Conservation (phyloP, 2,113 vertebrate species). For the Hepsetus odoe region DNA sequence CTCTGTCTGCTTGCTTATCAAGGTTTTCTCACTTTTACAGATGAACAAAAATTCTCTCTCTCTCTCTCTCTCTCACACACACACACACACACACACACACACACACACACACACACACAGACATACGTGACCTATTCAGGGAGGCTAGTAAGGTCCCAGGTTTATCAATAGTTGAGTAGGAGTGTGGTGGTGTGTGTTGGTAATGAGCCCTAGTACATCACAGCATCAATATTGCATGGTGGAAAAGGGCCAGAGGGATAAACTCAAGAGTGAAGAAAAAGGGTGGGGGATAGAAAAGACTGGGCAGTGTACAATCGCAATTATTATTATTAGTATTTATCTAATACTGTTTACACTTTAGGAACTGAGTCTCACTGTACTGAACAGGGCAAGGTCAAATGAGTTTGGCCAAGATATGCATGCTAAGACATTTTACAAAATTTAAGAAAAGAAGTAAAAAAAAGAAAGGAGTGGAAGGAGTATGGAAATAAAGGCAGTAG, state of each 20-base stretch:
- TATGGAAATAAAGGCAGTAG: not conserved
- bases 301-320: not conserved
- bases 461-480: not conserved
- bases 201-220: conserved; percentile 74
- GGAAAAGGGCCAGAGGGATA: conserved; percentile 50
- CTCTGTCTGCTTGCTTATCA: no score
- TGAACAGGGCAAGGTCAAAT: not conserved
- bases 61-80: not conserved
- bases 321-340: not conserved
- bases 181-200: conserved; percentile 67
- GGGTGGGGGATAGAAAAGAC: not conserved
- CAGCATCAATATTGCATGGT: conserved; percentile 79
- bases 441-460: not conserved
- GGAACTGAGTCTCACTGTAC: not conserved
- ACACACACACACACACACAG: not conserved
- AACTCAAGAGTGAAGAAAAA: not conserved
- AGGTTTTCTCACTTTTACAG: not conserved
- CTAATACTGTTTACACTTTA: not conserved
- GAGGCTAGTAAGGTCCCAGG: conserved; percentile 65
- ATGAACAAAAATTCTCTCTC: not conserved
- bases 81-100: not conserved
- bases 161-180: conserved; percentile 78
- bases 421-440: not conserved
- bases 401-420: not conserved
- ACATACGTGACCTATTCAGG: conserved; percentile 16